A percentile compares a stretch with the other conserved stretches of the same genome.
These are phyloP conservation scores for Anniella stebbinsi DNA, from an alignment of 2,797 vertebrate genomes.

Conservation along the genomic window DNA sequence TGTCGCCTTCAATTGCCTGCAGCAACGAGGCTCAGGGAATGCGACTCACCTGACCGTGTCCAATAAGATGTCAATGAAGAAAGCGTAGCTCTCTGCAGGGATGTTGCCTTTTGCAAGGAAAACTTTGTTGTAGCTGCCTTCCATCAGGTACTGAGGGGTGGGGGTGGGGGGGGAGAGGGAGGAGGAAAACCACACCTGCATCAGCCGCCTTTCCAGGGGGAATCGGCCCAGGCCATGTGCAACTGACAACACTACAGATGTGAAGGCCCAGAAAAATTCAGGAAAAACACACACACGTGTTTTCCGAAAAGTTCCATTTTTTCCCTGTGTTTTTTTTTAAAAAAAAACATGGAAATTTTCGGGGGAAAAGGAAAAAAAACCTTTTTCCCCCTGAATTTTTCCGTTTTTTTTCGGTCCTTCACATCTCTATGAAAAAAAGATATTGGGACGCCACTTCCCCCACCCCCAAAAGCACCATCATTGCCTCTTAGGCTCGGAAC, in stretches of 20 bases:
- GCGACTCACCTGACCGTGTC: slow-evolving; percentile 91
- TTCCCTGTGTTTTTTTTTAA: too few relatives aligned
- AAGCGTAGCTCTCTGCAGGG: slow-evolving; percentile 94
- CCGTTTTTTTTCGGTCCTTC: too few relatives aligned
- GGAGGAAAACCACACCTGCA: not conserved
- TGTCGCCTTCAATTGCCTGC: accelerated
- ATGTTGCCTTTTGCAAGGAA: slow-evolving; percentile 98
- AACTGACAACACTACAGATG: too few relatives aligned
- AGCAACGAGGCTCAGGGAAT: not conserved
- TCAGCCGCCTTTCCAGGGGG: not conserved
- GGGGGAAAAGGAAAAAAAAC: too few relatives aligned
- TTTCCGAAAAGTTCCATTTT: too few relatives aligned
- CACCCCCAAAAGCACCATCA: too few relatives aligned
- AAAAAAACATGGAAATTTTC: too few relatives aligned
- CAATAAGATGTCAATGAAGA: slow-evolving; percentile 96
- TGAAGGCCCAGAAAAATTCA: too few relatives aligned
- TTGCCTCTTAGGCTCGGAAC: too few relatives aligned
- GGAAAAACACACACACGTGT: too few relatives aligned
- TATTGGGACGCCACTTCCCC: not conserved
- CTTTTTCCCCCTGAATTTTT: too few relatives aligned
- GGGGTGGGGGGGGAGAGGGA: not conserved
- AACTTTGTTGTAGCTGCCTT: slow-evolving; percentile 98
- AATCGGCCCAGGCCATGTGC: too few relatives aligned
- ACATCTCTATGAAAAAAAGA: not conserved
- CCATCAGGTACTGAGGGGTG: slow-evolving; percentile 90